Evolutionary conservation across 2,888 invertebrate species (phyloP), one percentile per base, ranked within the genome.

Genomic region (Sinentomon sp.): DNA sequence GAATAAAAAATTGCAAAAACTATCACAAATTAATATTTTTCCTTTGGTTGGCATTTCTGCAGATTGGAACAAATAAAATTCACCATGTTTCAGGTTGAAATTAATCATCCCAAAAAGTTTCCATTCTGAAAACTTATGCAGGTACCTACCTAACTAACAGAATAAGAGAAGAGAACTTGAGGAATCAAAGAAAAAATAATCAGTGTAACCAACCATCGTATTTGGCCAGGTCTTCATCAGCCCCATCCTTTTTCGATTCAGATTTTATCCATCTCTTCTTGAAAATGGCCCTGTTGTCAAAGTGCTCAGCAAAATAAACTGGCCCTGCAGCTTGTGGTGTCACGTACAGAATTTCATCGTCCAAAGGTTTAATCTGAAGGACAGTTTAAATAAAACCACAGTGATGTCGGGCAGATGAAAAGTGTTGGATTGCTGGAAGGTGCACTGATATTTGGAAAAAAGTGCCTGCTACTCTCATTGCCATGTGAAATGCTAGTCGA

Each of bases 201-300:
- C n/a, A n/a, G n/a, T n/a, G 18, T 18, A 13, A 38, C 47, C 44
- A 59, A 48, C 89, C 94, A 57, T 92, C 83, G 55, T 92, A 94
- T 57, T 89, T 87, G 9, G 87, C 75, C 37, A 89, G 75, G 40
- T 73, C 71, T 38, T 83, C 85, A 43, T 85, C 80, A 16, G 62
- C 59, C 30, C 55, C 63, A 42, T 83, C 80, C 52, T 92, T 92
- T 52, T 80, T 85, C 2, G 92, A 82, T 49, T 76, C 64, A 0
- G 92, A 92, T 41, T 67, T 61, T 2, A 77, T 58, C 92, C 94
- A 94, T 30, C 61, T 64, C 45, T 68, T 68, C 30, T 66, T 64
- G 44, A 82, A 78, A 12, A 59, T 57, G 7, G 61, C 60, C 23
- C 57, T 51, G 49, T 78, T 66, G 53, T 87, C 83, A 56, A 89